Conservation (phyloP, 2,797 vertebrate species). For the Syngnathus rostellatus region DNA sequence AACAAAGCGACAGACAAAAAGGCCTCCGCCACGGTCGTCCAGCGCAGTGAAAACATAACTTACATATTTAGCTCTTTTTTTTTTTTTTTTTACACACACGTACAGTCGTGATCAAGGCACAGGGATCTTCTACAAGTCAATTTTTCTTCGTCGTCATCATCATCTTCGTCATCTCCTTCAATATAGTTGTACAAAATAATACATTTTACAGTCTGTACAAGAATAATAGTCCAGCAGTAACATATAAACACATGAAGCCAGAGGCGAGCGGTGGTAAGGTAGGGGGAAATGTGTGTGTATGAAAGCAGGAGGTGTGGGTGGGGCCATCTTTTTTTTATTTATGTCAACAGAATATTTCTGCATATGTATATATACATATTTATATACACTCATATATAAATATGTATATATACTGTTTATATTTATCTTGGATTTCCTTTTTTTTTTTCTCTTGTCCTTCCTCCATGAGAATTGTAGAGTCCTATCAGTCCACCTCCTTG, state of each 20-base stretch:
- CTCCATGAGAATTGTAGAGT: slow-evolving; percentile 16
- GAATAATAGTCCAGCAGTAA: slow-evolving; percentile 96
- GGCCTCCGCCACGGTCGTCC: slow-evolving; percentile 66
- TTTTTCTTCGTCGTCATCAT: slow-evolving; percentile 58
- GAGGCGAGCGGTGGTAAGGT: slow-evolving; percentile 8
- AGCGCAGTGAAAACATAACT: slow-evolving; percentile 81
- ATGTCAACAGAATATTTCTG: slow-evolving; percentile 1
- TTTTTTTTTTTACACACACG: slow-evolving; percentile 66
- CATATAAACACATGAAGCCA: slow-evolving; percentile 69
- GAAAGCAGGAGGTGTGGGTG: slow-evolving; percentile 34
- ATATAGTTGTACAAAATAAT: slow-evolving; percentile 99
- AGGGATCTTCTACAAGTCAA: slow-evolving; percentile 89
- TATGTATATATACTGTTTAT: slow-evolving; percentile 45
- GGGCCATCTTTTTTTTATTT: not conserved
- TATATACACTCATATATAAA: slow-evolving; percentile 40
- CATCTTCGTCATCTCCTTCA: slow-evolving; percentile 70
- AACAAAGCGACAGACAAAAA: slow-evolving; percentile 46
- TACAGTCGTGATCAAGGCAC: slow-evolving; percentile 95
- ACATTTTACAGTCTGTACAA: slow-evolving; percentile 99
- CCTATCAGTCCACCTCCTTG: slow-evolving; percentile 37
- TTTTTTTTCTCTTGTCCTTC: slow-evolving; percentile 15
- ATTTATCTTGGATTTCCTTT: slow-evolving; percentile 55
- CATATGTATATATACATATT: slow-evolving; percentile 32
- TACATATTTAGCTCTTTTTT: slow-evolving; percentile 80
- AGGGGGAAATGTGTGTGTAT: slow-evolving; percentile 55